Evolutionary conservation across 2,113 vertebrate genomes (phyloP), one percentile per base, ranked within the genome.

Genomic region (Talpa occidentalis): DNA sequence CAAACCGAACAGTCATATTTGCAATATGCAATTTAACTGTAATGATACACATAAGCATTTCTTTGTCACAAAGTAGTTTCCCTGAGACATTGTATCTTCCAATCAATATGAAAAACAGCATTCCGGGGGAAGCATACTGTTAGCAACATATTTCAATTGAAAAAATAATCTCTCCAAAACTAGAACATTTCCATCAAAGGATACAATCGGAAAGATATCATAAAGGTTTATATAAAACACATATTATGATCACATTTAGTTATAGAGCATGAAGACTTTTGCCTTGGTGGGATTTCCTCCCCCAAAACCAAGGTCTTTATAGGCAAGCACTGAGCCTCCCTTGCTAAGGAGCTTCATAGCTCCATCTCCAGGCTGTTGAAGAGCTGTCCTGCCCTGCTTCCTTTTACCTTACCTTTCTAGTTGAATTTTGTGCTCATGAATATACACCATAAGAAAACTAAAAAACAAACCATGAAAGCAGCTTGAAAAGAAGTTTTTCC

Each of bases 51-150:
- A 24, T 35, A 94, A 67, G 74, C 72, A 90, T 60, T 82, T 64
- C 64, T 80, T 92, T 93, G 93, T 42, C 59, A 73, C 56, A 60
- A 84, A 93, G 66, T 47, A 37, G 28, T 91, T 94, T 90, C 52
- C 72, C 91, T 91, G 83, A 88, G 77, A 93, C 32, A 80, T 74
- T 37, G 19, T 42, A 42, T 92, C 79, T 89, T 95, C 35, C 59
- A 72, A n/a, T 80, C 88, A 42, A 12, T 26, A 28, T 49, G 32
- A 87, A 95, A 85, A 95, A 89, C 0, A 54, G 47, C n/a, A 78
- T 72, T 69, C 7, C 52, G 84, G 44, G 24, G 24, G 76, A 70
- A 78, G 54, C 28, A 64, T 28, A 52, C 21, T 60, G 30, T 40
- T 59, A 76, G 73, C 59, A 77, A n/a, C 64, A 91, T 67, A 85